Evolutionary conservation across 2,113 vertebrate genomes (phyloP).

Genomic region (Uria lomvia): DNA sequence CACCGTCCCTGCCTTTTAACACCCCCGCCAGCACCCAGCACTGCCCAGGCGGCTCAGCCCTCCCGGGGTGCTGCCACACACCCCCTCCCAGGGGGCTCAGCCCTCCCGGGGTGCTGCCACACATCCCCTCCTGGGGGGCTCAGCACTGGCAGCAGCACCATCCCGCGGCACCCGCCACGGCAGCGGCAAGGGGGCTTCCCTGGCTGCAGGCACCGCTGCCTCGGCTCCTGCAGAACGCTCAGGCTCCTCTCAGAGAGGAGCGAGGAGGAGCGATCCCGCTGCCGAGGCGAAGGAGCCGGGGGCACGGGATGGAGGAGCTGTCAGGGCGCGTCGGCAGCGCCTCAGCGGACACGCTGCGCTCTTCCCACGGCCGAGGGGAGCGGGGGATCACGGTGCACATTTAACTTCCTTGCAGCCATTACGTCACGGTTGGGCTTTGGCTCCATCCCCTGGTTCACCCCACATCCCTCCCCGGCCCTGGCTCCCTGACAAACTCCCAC

Average conservation of each 20-base stretch:
- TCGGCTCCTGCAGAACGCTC: not conserved
- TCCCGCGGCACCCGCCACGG: fast-evolving
- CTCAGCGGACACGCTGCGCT: fast-evolving
- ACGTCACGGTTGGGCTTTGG: not conserved
- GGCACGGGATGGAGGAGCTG: not conserved
- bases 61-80: fast-evolving
- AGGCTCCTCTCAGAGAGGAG: not conserved
- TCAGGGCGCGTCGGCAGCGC: not conserved
- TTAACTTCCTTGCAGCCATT: not conserved
- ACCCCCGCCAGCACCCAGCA: not conserved
- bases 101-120: no score
- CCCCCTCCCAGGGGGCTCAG: not conserved
- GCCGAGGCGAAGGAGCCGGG: fast-evolving
- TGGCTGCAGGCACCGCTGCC: not conserved
- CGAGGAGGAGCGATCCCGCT: fast-evolving
- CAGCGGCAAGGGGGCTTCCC: not conserved
- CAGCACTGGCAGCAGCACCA: not conserved
- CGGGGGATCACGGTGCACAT: fast-evolving
- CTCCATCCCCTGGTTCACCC: not conserved
- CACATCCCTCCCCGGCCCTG: not conserved
- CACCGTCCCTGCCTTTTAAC: no score
- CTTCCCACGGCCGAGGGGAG: not conserved
- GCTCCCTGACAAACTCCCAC: not conserved
- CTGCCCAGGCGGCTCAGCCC: not conserved
- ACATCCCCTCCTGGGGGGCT: not conserved